Conservation (phyloP, 2,888 invertebrate species). For the Mimas tiliae region DNA sequence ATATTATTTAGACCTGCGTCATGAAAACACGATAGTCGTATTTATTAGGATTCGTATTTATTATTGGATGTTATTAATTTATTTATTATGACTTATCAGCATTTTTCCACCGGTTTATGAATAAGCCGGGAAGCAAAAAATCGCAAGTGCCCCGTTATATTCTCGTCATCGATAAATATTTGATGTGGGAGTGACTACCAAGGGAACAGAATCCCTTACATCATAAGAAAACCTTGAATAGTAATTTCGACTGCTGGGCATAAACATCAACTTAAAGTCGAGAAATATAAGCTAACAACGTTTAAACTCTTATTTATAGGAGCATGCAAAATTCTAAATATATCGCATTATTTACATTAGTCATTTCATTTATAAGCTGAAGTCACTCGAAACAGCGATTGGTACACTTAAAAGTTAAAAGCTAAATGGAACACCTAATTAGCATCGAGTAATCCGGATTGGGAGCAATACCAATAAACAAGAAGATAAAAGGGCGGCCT, state of each 20-base stretch:
- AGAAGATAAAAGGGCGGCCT: constrained; percentile 72
- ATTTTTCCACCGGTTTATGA: no score
- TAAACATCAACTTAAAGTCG: neutral
- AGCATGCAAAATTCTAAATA: neutral
- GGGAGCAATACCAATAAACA: constrained; percentile 73
- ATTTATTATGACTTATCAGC: no score
- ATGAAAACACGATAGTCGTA: no score
- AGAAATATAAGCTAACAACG: neutral
- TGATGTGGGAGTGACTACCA: neutral
- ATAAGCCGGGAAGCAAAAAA: no score
- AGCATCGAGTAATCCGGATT: constrained; percentile 59
- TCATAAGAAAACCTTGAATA: neutral
- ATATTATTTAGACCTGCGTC: no score
- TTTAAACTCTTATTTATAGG: neutral
- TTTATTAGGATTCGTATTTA: no score
- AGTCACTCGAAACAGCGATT: constrained; percentile 38
- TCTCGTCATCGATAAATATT: neutral
- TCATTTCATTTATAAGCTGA: constrained; percentile 14
- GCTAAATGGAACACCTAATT: constrained; percentile 59
- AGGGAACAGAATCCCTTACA: neutral
- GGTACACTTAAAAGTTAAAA: constrained; percentile 49
- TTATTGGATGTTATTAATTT: no score
- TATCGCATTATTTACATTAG: constrained; percentile 3
- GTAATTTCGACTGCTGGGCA: neutral
- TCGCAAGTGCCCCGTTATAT: no score